Percentiles rank a stretch among this genome's conserved stretches.
These are phyloP conservation scores for Tinamus major DNA, from an alignment of 2,797 vertebrate genomes.

Conservation along the genomic window DNA sequence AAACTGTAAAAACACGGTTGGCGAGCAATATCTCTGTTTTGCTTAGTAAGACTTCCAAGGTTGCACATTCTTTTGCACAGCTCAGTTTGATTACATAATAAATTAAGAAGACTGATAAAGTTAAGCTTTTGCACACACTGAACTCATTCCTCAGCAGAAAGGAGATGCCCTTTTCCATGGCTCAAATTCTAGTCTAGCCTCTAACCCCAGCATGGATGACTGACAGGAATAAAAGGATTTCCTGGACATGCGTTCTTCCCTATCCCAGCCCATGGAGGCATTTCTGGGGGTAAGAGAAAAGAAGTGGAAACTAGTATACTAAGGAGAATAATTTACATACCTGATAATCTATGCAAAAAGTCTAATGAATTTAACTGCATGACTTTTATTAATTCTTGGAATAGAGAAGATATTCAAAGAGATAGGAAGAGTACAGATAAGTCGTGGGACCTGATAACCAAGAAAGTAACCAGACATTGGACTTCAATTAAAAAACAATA, in stretches of 20 bases:
- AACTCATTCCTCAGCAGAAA: not conserved
- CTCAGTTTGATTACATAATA: not conserved
- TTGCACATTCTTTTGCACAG: not conserved
- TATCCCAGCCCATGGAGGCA: not conserved
- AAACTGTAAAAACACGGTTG: conserved; percentile 2
- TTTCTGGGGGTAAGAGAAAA: fast-evolving
- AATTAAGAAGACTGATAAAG: not conserved
- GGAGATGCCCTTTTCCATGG: not conserved
- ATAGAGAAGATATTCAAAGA: no score
- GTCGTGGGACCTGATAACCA: no score
- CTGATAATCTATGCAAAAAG: no score
- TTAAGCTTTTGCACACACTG: not conserved
- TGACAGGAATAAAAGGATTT: not conserved
- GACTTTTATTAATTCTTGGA: no score
- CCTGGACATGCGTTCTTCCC: not conserved
- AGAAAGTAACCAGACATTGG: no score
- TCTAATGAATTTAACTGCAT: no score
- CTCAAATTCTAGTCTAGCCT: not conserved
- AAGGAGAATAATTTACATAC: no score
- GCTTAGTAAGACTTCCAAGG: not conserved
- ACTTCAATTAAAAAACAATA: no score
- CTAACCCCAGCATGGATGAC: not conserved
- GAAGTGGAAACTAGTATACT: not conserved
- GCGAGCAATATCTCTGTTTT: not conserved
- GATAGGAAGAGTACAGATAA: no score